Conservation (phyloP, 2,113 vertebrate species). For the Dicrurus megarhynchus region DNA sequence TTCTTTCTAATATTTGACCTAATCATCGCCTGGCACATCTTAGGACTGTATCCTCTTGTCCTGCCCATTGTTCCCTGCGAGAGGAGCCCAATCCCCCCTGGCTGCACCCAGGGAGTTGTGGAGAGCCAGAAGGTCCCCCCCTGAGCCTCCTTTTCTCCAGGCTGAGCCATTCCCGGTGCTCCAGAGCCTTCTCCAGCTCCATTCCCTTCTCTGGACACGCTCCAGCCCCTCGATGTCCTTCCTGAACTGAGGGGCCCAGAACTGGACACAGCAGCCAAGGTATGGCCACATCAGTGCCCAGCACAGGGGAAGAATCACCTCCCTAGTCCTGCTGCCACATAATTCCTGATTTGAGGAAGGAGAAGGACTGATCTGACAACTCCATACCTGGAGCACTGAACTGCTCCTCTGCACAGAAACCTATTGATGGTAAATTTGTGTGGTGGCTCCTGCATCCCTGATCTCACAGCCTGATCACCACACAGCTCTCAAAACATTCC, state of each 20-base stretch:
- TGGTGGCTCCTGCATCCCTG: background rate
- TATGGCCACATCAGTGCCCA: background rate
- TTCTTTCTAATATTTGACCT: background rate
- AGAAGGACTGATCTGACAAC: background rate
- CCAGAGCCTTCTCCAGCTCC: background rate
- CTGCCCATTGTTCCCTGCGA: background rate
- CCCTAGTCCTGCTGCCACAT: background rate
- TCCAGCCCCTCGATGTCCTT: background rate
- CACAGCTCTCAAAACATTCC: background rate
- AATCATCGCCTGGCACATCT: background rate
- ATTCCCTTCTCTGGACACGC: rapidly evolving
- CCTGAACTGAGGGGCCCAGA: background rate
- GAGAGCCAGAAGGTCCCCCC: rapidly evolving
- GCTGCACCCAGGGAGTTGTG: background rate
- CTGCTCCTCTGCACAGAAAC: background rate
- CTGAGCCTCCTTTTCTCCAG: background rate
- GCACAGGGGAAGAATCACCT: background rate
- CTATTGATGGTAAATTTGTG: background rate
- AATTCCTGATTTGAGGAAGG: background rate
- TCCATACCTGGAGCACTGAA: background rate
- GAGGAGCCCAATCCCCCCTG: rapidly evolving
- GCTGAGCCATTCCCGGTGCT: background rate
- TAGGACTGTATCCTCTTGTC: background rate
- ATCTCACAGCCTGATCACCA: background rate
- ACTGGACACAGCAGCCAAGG: background rate